Conservation (phyloP, 2,888 invertebrate species). For the Poecilobothrus nobilitatus region DNA sequence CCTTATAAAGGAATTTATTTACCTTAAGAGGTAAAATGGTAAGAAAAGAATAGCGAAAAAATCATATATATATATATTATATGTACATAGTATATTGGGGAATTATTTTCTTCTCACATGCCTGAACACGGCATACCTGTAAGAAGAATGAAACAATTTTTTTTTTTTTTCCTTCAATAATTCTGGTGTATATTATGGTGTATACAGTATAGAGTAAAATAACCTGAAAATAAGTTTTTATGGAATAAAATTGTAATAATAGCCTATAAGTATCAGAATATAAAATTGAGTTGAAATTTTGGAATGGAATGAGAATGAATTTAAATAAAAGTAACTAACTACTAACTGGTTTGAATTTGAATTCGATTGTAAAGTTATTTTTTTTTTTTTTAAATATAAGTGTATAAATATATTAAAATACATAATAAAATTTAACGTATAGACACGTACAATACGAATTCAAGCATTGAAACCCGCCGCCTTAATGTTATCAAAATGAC, state of each 20-base stretch:
- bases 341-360: background rate
- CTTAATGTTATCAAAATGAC: background rate
- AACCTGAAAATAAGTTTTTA: background rate
- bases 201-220: too few species aligned
- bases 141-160: too few species aligned
- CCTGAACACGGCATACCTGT: background rate
- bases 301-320: background rate
- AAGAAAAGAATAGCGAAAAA: background rate
- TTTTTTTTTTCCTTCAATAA: too few species aligned
- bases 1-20: background rate
- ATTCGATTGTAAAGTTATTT: background rate
- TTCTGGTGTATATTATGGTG: background rate
- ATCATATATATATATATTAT: background rate
- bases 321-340: background rate
- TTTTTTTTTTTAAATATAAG: too few species aligned
- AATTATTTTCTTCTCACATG: slow-evolving; percentile 1
- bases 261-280: too few species aligned
- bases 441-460: too few species aligned
- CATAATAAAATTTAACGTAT: too few species aligned
- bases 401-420: too few species aligned
- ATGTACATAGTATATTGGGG: background rate
- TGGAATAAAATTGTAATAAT: background rate
- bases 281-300: too few species aligned
- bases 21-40: background rate
- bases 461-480: background rate